Evolutionary conservation across 37 sponge, comb jelly and placozoan species (phyloP), one percentile per base, ranked within the genome.

Genomic region (Spongia lamella): DNA sequence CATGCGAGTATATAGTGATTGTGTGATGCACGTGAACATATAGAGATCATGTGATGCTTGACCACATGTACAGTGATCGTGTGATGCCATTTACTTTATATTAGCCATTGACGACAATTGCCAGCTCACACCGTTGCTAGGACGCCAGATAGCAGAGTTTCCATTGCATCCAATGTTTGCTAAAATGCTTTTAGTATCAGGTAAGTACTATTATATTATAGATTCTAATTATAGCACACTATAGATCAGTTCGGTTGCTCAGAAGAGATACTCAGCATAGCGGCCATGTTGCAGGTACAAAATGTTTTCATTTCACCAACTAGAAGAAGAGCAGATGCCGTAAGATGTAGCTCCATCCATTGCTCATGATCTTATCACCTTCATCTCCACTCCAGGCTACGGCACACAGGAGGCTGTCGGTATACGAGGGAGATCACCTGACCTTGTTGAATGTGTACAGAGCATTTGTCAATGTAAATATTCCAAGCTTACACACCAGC

Each of bases 161-260:
- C 90, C 96, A 16, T 84, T 96, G 16, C 77, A 79, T 58, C 96
- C 96, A 15, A 96, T 92, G 90, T 89, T 92, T 80, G 90, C 90
- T 0, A 78, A 79, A 68, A 96, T 96, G 90, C 75, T 96, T n/a
- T 81, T 96, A 6, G 26, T 56, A 15, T 96, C 96, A 77, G 90
- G 96, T 92, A 51, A 59, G 87, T 27, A 4, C 35, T 13, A 33
- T 4, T 7, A 26, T 69, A 24, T 49, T 52, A 24, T 15, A 16
- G 26, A 21, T 66, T 34, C 16, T 30, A 77, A 24, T 36, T 19
- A 15, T 30, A 16, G 13, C 32, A 25, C 60, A 33, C 34, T 7
- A 13, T 38, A 93, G 94, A 81, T 0, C 63, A 33, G 54, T 83
- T 96, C 65, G 93, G 85, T 24, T 96, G 96, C 51, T 96, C 96